Conservation (phyloP, 2,113 vertebrate genomes). For the Asarcornis scutulata region DNA sequence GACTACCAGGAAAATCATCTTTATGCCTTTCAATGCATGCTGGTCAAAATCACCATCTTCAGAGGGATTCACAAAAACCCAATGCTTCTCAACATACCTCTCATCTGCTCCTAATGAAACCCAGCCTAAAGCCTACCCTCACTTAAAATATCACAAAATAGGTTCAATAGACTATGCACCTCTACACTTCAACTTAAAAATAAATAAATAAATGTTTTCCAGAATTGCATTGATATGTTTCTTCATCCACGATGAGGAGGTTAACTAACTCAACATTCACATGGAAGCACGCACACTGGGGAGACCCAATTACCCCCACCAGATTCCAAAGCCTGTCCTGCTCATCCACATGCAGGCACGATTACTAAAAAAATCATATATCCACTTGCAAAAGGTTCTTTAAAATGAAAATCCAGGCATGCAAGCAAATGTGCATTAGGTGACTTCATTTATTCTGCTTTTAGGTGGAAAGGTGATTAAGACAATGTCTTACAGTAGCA, state of each 20-base stretch:
- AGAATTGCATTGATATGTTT: neutral
- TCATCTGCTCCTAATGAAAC: neutral
- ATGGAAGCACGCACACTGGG: neutral
- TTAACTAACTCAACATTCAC: neutral
- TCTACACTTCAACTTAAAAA: neutral
- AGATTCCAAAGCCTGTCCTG: neutral
- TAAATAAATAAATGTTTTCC: neutral
- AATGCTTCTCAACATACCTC: neutral
- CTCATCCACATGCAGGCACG: neutral
- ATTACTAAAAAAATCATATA: neutral
- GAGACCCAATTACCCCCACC: neutral
- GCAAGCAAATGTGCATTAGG: neutral
- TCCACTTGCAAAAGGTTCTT: neutral
- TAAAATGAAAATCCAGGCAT: neutral
- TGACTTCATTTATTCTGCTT: neutral
- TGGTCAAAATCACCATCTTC: neutral
- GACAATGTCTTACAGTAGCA: neutral
- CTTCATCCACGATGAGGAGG: neutral
- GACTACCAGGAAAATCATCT: neutral
- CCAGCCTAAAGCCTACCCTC: neutral
- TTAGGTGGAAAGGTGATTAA: neutral
- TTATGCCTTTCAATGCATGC: neutral
- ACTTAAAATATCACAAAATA: neutral
- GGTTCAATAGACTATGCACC: neutral
- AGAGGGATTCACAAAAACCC: neutral